Base-by-base conservation (phyloP, 2,797 vertebrate genomes). In the Danio tinwini region DNA sequence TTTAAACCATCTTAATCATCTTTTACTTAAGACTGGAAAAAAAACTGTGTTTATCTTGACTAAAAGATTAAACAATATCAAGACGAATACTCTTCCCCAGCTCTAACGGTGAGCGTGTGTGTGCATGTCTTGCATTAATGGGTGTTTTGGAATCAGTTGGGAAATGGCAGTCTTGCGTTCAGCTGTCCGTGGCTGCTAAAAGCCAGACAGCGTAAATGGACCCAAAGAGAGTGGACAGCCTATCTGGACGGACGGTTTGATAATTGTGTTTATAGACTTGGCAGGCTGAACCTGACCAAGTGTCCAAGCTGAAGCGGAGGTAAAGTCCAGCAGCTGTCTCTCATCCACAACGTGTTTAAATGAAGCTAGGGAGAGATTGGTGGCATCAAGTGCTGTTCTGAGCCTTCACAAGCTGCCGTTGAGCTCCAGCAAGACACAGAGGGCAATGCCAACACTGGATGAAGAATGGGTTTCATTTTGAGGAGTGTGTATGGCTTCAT, bases 201-300 rank as follows among this genome's bases (percentile, higher is more conserved):
- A 86, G 87, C 88, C 84, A 87, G 85, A 21, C 82, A 88, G 87
- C 88, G 86, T 88, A 90, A 91, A 91, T 89, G 87, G 88, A 86
- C 83, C 85, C 76, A 88, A 86, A 42, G 59, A 14, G 40, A 67
- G 53, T 90, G 85, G 83, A 75, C 85, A 70, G 79, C 47, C 29
- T 58, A 82, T 86, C 89, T 87, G 85, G 84, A 85, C 85, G 56
- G 82, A 86, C 29, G 64, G 56, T 12, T n/a, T 84, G 87, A 91
- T 91, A 92, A 90, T 90, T 88, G 86, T 87, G 88, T 91, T 87
- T 84, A 52, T 85, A 78, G 86, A 80, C 71, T 87, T 92, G 92
- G 89, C 90, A 88, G 87, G 84, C 85, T 39, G 47, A 78, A 83
- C 73, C 65, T 82, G 76, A 85, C 83, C 90, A 88, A 92, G 89